Base-by-base conservation (phyloP, 2,888 invertebrate species). In the Acleris cristana region DNA sequence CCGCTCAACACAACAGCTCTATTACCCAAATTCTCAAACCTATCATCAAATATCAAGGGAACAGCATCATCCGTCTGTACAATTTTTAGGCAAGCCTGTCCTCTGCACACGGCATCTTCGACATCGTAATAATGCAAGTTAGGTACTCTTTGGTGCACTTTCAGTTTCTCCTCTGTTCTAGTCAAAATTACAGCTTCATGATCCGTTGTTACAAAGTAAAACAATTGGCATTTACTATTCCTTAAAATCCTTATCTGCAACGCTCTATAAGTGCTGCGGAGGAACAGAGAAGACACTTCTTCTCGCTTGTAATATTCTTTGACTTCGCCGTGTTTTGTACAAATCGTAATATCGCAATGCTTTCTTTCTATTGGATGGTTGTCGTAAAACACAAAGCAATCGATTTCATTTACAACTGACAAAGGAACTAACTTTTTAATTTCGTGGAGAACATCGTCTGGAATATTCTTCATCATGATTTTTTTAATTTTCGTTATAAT, bases 361-460 rank as follows among this genome's bases (percentile, higher is more conserved):
- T 76, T 84, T 10, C 70, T 58, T 63, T 84, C 84, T 64, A 73
- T 76, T 7, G 92, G 91, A 71, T 92, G 89, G 49, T 85, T 72
- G 70, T 92, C 91, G 70, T 87, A 87, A 26, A 90, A 84, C 2
- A 79, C 81, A 70, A 85, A 92, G 77, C 89, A 85, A 44, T 73
- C 57, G 7, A 87, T 77, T 19, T 87, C 83, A 34, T 78, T 78
- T 12, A 84, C 4, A 48, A 86, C 61, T 18, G 84, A 78, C 14
- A 78, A 71, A 12, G 91, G 90, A 48, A 92, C 71, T 52, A 86
- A 70, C 59, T 77, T 83, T 10, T 70, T 18, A 23, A 91, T 26
- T 59, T 82, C 80, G 70, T 80, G 76, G 0, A 74, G 76, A 12
- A 86, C 76, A 61, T 79, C 83, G 64, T 80, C 80, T 48, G 78